Evolutionary conservation across 2,113 vertebrate species (phyloP), one percentile per base, ranked within the genome.

Genomic region (Syngnathus floridae): DNA sequence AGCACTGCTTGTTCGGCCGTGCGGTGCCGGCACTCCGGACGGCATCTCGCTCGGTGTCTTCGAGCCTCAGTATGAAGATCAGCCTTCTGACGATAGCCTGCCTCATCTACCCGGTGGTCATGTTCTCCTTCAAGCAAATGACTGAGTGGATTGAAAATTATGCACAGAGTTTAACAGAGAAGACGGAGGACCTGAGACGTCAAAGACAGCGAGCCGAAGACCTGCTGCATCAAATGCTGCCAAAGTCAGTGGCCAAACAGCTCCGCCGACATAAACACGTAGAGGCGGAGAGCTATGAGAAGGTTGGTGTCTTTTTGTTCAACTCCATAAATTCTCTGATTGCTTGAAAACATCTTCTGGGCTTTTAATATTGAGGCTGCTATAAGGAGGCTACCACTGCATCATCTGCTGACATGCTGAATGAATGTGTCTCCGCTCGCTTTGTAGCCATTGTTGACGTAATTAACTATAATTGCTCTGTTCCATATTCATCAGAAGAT

Each of bases 201-300:
- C 91, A 95, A 82, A 84, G 93, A 62, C 77, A 21, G 5, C 69
- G 94, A 6, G 93, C 93, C 0, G 94, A 96, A 74, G 91, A 96
- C 45, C 93, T 96, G 49, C 79, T 95, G 46, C 92, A 96, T 75
- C 94, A 95, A 78, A 95, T 95, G 94, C 38, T 96, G 72, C 95
- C 95, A 14, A 95, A 93, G 67, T 90, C 93, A 1, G 95, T 95
- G 6, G 94, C 91, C 76, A 93, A 88, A 71, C 94, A 96, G 82
- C 89, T 95, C 0, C 87, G 94, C 10, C 91, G 88, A 66, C 59
- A 69, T 2, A 90, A 90, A 52, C 92, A 92, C 0, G 93, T 96
- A 0, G 89, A 96, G 77, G 94, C 95, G 1, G 94, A 95, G 86
- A 94, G 92, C 82, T 96, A 93, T 0, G 93, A 96, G 17, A 91